Percentiles rank a stretch among this genome's conserved stretches.
Conservation (phyloP, 2,888 invertebrate species). For the Eristalinus aeneus region DNA sequence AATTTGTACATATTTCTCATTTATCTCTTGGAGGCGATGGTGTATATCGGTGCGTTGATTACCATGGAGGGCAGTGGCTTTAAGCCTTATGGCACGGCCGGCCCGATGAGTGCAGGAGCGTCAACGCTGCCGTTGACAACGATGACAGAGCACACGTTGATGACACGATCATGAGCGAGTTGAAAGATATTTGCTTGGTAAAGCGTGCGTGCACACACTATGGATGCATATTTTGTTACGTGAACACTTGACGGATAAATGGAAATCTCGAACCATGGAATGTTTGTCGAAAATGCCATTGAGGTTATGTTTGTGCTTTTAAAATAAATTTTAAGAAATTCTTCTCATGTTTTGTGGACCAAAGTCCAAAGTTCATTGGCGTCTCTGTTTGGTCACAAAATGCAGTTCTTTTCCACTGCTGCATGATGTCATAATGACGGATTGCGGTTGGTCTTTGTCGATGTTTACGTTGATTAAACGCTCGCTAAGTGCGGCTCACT, state of each 20-base stretch:
- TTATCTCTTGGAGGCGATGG: constrained; percentile 16
- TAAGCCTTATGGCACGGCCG: constrained; percentile 17
- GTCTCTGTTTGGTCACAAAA: not conserved
- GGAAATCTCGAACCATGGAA: not conserved
- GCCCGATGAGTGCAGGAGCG: constrained; percentile 2
- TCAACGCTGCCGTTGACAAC: constrained; percentile 22
- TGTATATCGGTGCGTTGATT: constrained; percentile 42
- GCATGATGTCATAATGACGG: not conserved
- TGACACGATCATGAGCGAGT: constrained; percentile 13
- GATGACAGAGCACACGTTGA: constrained; percentile 23
- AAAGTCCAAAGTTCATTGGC: not conserved
- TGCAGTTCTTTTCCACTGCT: not conserved
- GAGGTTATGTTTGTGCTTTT: not conserved
- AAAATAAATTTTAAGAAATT: not conserved
- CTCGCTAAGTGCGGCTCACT: not conserved
- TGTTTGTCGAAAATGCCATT: not conserved
- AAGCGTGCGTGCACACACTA: not conserved
- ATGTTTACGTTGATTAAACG: not conserved
- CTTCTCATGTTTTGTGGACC: not conserved
- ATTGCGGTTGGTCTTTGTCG: not conserved
- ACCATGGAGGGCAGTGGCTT: constrained; percentile 37
- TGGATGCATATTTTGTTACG: not conserved
- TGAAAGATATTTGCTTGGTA: constrained; percentile 1
- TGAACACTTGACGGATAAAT: not conserved
- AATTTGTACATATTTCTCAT: constrained; percentile 39